Conservation (phyloP, 1,140 invertebrate species). For the Oreohelix idahoensis region DNA sequence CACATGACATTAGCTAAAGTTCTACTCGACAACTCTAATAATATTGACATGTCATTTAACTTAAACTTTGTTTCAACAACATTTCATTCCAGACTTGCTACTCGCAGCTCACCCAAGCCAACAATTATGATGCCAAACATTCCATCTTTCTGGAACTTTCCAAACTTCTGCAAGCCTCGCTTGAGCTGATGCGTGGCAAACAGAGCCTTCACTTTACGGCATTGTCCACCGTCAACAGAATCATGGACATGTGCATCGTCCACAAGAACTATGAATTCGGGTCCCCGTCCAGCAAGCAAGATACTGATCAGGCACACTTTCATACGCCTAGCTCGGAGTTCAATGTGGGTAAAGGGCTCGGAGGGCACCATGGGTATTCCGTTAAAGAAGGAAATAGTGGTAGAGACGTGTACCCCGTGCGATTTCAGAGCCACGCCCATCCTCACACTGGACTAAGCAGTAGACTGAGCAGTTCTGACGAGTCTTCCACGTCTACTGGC, state of each 20-base stretch:
- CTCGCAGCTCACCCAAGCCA: conserved; percentile 58
- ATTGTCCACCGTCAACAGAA: conserved; percentile 77
- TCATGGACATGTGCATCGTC: conserved; percentile 76
- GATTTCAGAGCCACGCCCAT: conserved; percentile 35
- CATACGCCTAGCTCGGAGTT: conserved; percentile 27
- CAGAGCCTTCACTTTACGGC: conserved; percentile 79
- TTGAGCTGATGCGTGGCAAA: conserved; percentile 76
- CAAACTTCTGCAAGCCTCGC: conserved; percentile 74
- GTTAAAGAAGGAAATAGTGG: neutral
- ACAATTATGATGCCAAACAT: conserved; percentile 54
- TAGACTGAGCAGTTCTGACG: conserved; percentile 16
- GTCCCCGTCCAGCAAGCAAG: conserved; percentile 47
- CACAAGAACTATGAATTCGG: conserved; percentile 64
- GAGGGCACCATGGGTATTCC: neutral
- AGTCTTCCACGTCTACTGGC: conserved; percentile 2
- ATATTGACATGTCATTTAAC: no score
- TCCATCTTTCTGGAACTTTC: conserved; percentile 73
- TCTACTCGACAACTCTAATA: no score
- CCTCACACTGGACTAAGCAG: conserved; percentile 29
- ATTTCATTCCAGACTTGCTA: conserved; percentile 62
- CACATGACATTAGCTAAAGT: no score
- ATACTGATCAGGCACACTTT: conserved; percentile 41
- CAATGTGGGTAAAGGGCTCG: neutral
- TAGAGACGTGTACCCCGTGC: neutral
- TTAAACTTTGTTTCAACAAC: neutral